Conservation (phyloP, 2,888 invertebrate species). For the Drosophila nr. perissopoda region DNA sequence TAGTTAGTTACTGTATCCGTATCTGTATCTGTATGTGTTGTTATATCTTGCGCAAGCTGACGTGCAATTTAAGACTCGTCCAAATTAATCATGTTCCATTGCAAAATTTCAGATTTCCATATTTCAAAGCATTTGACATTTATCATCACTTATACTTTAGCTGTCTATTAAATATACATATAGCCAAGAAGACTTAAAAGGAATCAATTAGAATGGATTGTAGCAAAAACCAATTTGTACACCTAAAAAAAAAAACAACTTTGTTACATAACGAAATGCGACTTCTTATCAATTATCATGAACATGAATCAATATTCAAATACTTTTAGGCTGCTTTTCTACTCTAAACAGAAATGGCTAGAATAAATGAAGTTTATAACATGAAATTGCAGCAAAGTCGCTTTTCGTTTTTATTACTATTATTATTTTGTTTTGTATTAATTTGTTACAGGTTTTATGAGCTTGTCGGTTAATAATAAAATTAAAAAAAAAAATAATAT, state of each 20-base stretch:
- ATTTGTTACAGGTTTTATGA: background rate
- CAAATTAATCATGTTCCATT: slow-evolving; percentile 42
- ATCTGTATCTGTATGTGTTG: background rate
- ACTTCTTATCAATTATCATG: background rate
- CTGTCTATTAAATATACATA: background rate
- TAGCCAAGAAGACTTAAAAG: background rate
- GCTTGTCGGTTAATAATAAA: background rate
- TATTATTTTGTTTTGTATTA: background rate
- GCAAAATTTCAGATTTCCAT: slow-evolving; percentile 8
- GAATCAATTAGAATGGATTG: background rate
- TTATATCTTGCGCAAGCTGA: slow-evolving; percentile 49
- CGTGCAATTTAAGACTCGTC: slow-evolving; percentile 44
- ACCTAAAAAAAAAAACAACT: background rate
- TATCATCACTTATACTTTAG: background rate
- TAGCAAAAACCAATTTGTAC: background rate
- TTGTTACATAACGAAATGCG: background rate
- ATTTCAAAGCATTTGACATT: slow-evolving; percentile 1
- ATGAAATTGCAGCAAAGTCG: background rate
- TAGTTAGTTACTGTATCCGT: slow-evolving; percentile 6
- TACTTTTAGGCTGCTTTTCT: background rate
- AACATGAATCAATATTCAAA: background rate
- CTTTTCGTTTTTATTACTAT: background rate
- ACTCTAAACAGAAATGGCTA: background rate
- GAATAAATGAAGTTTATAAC: background rate
- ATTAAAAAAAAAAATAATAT: background rate